These are phyloP conservation scores for Andrena camellia DNA, from an alignment of 2,888 invertebrate species.

Conservation along the genomic window DNA sequence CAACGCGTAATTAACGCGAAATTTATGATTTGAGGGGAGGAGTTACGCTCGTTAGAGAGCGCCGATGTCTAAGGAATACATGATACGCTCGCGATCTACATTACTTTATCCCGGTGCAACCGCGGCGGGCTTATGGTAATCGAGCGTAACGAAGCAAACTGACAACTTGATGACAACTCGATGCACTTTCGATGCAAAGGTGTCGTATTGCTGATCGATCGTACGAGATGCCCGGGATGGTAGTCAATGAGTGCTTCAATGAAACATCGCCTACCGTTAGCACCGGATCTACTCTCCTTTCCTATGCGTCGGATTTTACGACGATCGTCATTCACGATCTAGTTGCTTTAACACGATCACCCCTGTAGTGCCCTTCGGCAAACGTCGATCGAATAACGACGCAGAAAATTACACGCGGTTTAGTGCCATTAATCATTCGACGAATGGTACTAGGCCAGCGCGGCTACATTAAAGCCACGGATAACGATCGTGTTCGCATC, in stretches of 20 bases:
- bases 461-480: not conserved
- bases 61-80: constrained; percentile 1
- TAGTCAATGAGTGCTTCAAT: constrained; percentile 30
- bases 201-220: constrained; percentile 56
- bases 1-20: not conserved
- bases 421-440: constrained; percentile 8
- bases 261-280: constrained; percentile 43
- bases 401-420: constrained; percentile 14
- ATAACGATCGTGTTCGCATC: constrained; percentile 5
- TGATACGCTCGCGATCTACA: constrained; percentile 31
- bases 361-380: not conserved
- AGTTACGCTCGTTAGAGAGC: constrained; percentile 28
- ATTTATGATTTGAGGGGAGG: constrained; percentile 7
- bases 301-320: constrained; percentile 23
- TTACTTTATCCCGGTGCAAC: constrained; percentile 36
- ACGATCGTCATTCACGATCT: constrained; percentile 43
- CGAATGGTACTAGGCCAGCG: not conserved
- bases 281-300: constrained; percentile 26
- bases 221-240: constrained; percentile 25
- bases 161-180: constrained; percentile 58
- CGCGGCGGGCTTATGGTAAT: constrained; percentile 51
- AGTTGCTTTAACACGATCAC: constrained; percentile 32
- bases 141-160: constrained; percentile 60
- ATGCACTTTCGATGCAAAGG: constrained; percentile 62
- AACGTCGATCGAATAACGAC: constrained; percentile 11